Evolutionary conservation across 2,888 invertebrate species (phyloP).

Genomic region (Oscheius sp.): DNA sequence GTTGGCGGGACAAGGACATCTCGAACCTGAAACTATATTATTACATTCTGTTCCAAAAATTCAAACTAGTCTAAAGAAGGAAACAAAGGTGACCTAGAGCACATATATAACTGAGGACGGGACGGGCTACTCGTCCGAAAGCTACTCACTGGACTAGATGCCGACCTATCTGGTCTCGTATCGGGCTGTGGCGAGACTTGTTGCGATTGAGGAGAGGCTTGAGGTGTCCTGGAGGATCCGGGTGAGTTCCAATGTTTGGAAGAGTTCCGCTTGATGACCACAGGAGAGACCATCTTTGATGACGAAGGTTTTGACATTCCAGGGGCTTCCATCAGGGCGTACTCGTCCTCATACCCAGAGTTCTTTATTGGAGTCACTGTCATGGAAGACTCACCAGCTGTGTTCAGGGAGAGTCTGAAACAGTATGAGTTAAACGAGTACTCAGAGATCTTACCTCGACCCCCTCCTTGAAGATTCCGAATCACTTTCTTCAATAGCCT

Average conservation of each 20-base stretch:
- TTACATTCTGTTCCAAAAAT: no score
- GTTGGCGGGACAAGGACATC: constrained; percentile 28
- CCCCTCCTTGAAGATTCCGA: constrained; percentile 23
- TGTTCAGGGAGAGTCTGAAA: constrained; percentile 13
- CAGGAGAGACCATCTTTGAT: not conserved
- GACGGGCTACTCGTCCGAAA: not conserved
- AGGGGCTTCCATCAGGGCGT: constrained; percentile 14
- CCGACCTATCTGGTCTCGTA: constrained; percentile 33
- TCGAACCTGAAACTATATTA: constrained; percentile 1
- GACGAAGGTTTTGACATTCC: not conserved
- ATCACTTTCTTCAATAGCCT: constrained; percentile 34
- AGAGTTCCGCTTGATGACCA: not conserved
- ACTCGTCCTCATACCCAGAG: constrained; percentile 14
- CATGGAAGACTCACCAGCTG: not conserved
- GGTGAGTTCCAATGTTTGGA: not conserved
- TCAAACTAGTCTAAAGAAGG: no score
- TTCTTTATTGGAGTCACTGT: not conserved
- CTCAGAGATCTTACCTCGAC: constrained; percentile 1
- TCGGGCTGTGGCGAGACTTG: not conserved
- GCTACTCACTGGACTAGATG: constrained; percentile 36
- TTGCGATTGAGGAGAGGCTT: not conserved
- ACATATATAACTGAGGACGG: not conserved
- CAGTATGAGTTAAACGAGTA: not conserved
- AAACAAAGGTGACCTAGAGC: not conserved
- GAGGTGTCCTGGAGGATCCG: not conserved